phyloP scores from a whole-genome alignment of 2,888 invertebrate genomes.

The Zygogramma bicolorata region DNA sequence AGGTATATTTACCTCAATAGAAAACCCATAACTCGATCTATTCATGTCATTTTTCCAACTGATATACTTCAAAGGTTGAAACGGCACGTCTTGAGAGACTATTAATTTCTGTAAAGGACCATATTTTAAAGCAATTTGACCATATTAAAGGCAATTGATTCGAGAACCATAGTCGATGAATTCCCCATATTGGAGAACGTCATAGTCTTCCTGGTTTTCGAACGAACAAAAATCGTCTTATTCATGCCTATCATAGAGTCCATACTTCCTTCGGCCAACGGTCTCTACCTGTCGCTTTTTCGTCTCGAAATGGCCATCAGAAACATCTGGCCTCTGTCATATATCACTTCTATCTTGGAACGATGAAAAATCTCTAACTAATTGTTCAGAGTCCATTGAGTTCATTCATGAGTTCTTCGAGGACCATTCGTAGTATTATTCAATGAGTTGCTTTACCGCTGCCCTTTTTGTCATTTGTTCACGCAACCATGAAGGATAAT shows the following conservation, averaged over 20 bases:
- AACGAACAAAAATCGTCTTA: neutral
- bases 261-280: neutral
- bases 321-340: constrained; percentile 61
- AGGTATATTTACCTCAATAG: constrained; percentile 38
- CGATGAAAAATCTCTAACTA: constrained; percentile 65
- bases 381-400: constrained; percentile 52
- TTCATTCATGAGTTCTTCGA: constrained; percentile 52
- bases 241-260: neutral
- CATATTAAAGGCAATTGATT: constrained; percentile 65
- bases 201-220: too few relatives aligned
- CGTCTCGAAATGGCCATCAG: neutral
- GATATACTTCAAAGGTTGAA: constrained; percentile 38
- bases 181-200: neutral
- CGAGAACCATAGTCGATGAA: constrained; percentile 30
- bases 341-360: constrained; percentile 61
- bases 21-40: constrained; percentile 31
- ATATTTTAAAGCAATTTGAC: constrained; percentile 66
- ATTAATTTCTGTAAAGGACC: constrained; percentile 59
- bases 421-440: constrained; percentile 55
- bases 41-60: constrained; percentile 37
- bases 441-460: constrained; percentile 55
- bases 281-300: constrained; percentile 16
- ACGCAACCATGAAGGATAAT: constrained; percentile 60
- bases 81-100: constrained; percentile 51
- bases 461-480: constrained; percentile 61